phyloP scores from a whole-genome alignment of 2,113 vertebrate genomes.

The Eonycteris spelaea region DNA sequence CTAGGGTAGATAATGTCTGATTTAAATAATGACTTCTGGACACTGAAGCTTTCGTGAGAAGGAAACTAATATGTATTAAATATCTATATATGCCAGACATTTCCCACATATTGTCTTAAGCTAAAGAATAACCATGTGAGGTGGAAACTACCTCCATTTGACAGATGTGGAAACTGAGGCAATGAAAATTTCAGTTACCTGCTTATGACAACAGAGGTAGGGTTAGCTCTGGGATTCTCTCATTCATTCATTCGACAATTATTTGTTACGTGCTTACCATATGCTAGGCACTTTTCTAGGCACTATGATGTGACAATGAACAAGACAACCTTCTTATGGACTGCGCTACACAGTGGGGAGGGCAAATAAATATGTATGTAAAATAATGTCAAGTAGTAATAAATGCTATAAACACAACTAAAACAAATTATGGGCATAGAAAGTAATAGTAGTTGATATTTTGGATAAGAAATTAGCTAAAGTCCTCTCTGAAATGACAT shows the following conservation, averaged over 20 bases:
- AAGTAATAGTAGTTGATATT: neutral
- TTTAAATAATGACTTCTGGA: conserved; percentile 1
- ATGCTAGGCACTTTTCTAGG: neutral
- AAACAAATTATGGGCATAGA: neutral
- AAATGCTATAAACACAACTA: neutral
- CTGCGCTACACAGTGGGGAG: neutral
- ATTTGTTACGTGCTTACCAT: neutral
- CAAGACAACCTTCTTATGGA: neutral
- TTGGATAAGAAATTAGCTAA: neutral
- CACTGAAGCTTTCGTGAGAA: conserved; percentile 5
- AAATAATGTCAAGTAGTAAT: neutral
- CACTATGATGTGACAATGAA: neutral
- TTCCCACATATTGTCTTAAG: neutral
- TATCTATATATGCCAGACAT: neutral
- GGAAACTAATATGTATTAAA: neutral
- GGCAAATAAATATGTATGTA: neutral
- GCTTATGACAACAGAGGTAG: neutral
- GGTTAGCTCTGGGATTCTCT: neutral
- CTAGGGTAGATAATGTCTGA: neutral
- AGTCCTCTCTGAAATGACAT: neutral
- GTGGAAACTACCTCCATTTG: neutral
- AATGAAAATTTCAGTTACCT: neutral
- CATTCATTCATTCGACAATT: neutral
- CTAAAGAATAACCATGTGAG: neutral
- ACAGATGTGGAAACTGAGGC: neutral